phyloP scores from a whole-genome alignment of 2,113 vertebrate species.

The Ranitomeya variabilis region DNA sequence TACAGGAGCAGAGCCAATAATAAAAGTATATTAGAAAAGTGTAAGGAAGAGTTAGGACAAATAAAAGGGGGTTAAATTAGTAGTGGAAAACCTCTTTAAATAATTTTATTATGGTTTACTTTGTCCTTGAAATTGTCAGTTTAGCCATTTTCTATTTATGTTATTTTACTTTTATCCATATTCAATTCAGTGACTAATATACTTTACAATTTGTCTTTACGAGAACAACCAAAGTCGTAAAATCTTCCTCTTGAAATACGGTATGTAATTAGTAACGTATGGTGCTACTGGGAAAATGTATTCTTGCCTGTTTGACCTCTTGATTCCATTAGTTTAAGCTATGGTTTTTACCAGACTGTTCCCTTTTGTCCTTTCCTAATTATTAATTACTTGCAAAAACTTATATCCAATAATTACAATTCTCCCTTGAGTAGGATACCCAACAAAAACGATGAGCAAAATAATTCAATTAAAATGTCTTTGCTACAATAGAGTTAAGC shows the following conservation, averaged over 20 bases:
- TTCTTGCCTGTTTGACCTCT: conserved; percentile 8
- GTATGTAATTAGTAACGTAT: conserved; percentile 11
- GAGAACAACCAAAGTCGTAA: background rate
- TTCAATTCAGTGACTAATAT: background rate
- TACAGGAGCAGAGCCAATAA: too few relatives aligned
- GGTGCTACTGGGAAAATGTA: conserved; percentile 17
- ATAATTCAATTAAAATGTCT: conserved; percentile 28
- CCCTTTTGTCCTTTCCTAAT: conserved; percentile 16
- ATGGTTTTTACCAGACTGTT: conserved; percentile 4
- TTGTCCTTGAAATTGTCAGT: background rate
- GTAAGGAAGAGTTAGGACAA: too few relatives aligned
- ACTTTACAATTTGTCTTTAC: background rate
- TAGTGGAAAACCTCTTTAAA: too few relatives aligned
- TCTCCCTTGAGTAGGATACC: conserved; percentile 26
- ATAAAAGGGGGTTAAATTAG: too few relatives aligned
- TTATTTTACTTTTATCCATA: background rate
- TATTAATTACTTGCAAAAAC: conserved; percentile 32
- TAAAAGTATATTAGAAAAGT: too few relatives aligned
- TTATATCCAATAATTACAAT: background rate
- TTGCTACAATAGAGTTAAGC: background rate
- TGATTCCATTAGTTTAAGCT: conserved; percentile 26
- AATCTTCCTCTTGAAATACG: conserved; percentile 5
- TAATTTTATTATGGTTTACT: background rate
- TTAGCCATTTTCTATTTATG: background rate
- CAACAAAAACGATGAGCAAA: background rate